Base-by-base conservation (phyloP, 2,113 vertebrate genomes). In the Myocastor coypus region DNA sequence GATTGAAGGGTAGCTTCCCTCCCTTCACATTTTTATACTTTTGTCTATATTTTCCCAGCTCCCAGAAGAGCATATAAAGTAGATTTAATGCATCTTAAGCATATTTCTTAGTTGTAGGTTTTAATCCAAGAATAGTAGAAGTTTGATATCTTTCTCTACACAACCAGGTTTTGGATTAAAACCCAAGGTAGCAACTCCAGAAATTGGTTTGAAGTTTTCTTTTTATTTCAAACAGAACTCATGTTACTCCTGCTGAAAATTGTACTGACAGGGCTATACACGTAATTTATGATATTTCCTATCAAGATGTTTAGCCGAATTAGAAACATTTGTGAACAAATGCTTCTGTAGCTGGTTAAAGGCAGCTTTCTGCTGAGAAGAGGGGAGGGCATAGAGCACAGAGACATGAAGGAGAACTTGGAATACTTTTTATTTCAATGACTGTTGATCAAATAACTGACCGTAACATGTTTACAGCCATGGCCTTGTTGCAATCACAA, bases 271-370 rank as follows among this genome's bases (percentile, higher is more conserved):
- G 96, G 95, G 73, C 90, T 94, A 96, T 97, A 97, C 96, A n/a
- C 71, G 83, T 97, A 98, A 98, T 98, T 98, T 98, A 98, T 97
- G 97, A 98, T 98, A 98, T 98, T 98, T 98, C 97, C 97, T 98
- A 98, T 98, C 97, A 98, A 98, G 98, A 98, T 97, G 97, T 98
- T 98, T 98, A 95, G 94, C 96, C 98, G 97, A 98, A 98, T 98
- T 98, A 98, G 98, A 98, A 98, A 98, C 98, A 98, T 90, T 98
- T 98, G 97, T 97, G 98, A 98, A 97, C 96, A 98, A 96, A 85
- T 59, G 95, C 3, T 34, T 97, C 95, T 97, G 96, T 91, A 97
- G 95, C 73, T 78, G 82, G 97, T 97, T 98, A 98, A 96, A 96
- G 92, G 89, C 81, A 85, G 92, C 96, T 98, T 97, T 98, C 92